These are phyloP conservation scores for Timema podura DNA, from an alignment of 2,888 invertebrate genomes.

Conservation along the genomic window DNA sequence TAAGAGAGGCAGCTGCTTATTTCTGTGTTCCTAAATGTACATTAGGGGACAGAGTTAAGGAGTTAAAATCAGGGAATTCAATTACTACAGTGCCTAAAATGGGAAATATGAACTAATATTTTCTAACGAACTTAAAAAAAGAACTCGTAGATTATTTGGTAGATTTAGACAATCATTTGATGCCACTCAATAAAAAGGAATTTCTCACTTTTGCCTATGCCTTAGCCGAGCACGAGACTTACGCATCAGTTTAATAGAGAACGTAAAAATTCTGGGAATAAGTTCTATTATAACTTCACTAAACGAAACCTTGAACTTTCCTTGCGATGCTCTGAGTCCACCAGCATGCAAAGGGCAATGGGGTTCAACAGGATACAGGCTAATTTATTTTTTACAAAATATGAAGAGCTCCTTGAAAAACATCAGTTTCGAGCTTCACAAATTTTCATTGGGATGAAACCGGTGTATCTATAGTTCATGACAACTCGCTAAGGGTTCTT, in stretches of 20 bases:
- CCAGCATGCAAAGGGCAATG: constrained; percentile 12
- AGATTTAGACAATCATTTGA: constrained; percentile 18
- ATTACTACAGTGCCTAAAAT: constrained; percentile 4
- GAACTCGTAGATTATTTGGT: constrained; percentile 18
- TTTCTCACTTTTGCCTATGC: constrained; percentile 30
- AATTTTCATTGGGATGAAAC: constrained; percentile 10
- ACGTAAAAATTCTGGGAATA: constrained; percentile 30
- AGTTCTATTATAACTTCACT: constrained; percentile 31
- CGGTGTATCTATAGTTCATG: constrained; percentile 12
- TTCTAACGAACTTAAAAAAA: constrained; percentile 4
- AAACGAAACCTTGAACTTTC: constrained; percentile 18
- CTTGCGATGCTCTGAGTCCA: constrained; percentile 14
- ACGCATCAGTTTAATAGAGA: constrained; percentile 31
- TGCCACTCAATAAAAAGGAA: constrained; percentile 26
- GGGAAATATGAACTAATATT: constrained; percentile 19
- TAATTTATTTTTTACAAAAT: constrained; percentile 9
- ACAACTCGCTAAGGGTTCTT: background rate
- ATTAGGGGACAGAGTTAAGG: constrained; percentile 17
- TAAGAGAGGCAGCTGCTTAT: no score
- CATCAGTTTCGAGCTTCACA: background rate
- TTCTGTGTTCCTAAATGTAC: constrained; percentile 18
- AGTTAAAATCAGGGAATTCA: background rate
- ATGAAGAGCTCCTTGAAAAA: background rate
- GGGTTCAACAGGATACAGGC: constrained; percentile 29
- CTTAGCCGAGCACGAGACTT: constrained; percentile 28